Base-by-base conservation (phyloP, 2,113 vertebrate species). In the Platysteira castanea region DNA sequence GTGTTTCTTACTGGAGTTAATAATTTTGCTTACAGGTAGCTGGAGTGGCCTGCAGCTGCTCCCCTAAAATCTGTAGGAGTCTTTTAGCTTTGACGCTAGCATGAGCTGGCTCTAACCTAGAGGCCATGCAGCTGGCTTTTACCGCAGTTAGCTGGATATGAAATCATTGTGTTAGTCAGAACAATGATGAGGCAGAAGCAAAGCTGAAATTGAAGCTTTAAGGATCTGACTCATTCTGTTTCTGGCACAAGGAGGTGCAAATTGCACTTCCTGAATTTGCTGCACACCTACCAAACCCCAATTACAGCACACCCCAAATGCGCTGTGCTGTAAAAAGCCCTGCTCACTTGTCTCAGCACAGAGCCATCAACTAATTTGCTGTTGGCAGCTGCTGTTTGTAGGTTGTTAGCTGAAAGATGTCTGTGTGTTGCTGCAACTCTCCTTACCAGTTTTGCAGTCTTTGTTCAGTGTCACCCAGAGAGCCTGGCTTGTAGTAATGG, bases 171-270 rank as follows among this genome's bases (percentile, higher is more conserved):
- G 42, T 93, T 91, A 97, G 94, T 95, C 91, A 96, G 90, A 96
- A 96, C 87, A 96, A 92, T 41, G 85, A 96, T 60, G 71, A 90
- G 64, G 60, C 88, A 95, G 88, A 87, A 86, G 73, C 71, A 86
- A 73, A 93, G 79, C 71, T 90, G 84, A 96, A 93, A 95, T 21
- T 54, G 93, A 96, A 87, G 84, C 67, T 90, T 68, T 84, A 57
- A 91, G 87, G 84, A 64, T 95, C 89, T 96, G 95, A 96, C 74
- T 97, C 91, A 95, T 77, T 85, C 54, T 0, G 56, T 54, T 85
- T 91, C 84, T 95, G 87, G 89, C 78, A 54, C 54, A 57, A 77
- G 33, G 42, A 95, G 87, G 91, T 96, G 90, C 67, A 95, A 86
- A 94, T 86, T 90, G 79, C 63, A 54, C 83, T 93, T 97, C 84